A percentile compares a stretch with the other conserved stretches of the same genome.
Evolutionary conservation across 2,888 invertebrate genomes (phyloP).

Genomic region (Escarpia spicata): DNA sequence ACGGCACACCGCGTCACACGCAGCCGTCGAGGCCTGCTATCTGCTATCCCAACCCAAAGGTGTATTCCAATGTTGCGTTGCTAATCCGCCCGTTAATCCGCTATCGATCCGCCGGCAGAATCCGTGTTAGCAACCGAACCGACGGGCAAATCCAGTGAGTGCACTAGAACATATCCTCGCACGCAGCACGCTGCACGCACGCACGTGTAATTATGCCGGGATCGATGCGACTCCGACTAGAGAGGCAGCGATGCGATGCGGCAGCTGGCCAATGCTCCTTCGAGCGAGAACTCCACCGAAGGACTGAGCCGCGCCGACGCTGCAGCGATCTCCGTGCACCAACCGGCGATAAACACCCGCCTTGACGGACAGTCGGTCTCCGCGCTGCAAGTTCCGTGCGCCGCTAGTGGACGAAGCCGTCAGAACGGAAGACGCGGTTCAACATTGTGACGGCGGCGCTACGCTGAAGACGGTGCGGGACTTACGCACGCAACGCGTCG

Average conservation of each 20-base stretch:
- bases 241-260: slow-evolving; percentile 13
- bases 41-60: neutral
- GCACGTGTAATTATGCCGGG: neutral
- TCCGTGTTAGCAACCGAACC: neutral
- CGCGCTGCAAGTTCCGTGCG: neutral
- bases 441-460: neutral
- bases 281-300: neutral
- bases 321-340: neutral
- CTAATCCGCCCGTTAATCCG: slow-evolving; percentile 3
- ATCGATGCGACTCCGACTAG: neutral
- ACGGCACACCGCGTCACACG: neutral
- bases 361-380: neutral
- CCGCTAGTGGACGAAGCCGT: neutral
- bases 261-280: neutral
- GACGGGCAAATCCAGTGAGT: neutral
- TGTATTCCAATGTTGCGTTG: neutral
- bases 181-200: neutral
- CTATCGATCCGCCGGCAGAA: neutral
- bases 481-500: neutral
- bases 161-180: neutral
- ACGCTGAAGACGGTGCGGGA: neutral
- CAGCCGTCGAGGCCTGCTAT: neutral
- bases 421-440: neutral
- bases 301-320: neutral
- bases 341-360: neutral